Evolutionary conservation across 2,888 invertebrate genomes (phyloP).

Genomic region (Dicyrtomina minuta): DNA sequence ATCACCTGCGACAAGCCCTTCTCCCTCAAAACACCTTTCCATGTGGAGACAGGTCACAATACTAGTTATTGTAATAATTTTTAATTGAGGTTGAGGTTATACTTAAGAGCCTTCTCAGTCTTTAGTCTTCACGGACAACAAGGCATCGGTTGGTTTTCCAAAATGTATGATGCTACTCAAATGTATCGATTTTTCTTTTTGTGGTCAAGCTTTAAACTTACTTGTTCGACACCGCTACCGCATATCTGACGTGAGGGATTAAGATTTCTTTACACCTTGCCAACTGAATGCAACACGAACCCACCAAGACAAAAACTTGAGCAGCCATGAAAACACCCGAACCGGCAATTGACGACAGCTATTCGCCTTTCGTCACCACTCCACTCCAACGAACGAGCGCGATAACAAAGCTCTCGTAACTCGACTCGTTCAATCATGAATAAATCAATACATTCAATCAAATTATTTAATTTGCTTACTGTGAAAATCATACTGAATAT

Average conservation of each 20-base stretch:
- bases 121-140: not conserved
- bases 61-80: not conserved
- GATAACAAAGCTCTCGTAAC: constrained; percentile 20
- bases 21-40: too few species aligned
- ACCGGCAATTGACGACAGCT: constrained; percentile 5
- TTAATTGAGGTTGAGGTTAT: not conserved
- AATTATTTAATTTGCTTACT: not conserved
- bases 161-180: too few species aligned
- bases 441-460: constrained; percentile 26
- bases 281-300: constrained; percentile 6
- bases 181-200: too few species aligned
- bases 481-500: not conserved
- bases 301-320: constrained; percentile 14
- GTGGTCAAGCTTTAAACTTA: constrained; percentile 6
- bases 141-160: not conserved
- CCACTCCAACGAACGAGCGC: constrained; percentile 15
- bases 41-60: too few species aligned
- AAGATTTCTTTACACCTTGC: constrained; percentile 4
- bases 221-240: constrained; percentile 1
- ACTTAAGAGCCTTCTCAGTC: not conserved
- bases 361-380: constrained; percentile 15
- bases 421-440: constrained; percentile 26
- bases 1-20: too few species aligned
- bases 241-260: not conserved
- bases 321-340: constrained; percentile 4